Evolutionary conservation across 92 coral and sea anemone genomes (phyloP).

Genomic region (Actinostola sp.): DNA sequence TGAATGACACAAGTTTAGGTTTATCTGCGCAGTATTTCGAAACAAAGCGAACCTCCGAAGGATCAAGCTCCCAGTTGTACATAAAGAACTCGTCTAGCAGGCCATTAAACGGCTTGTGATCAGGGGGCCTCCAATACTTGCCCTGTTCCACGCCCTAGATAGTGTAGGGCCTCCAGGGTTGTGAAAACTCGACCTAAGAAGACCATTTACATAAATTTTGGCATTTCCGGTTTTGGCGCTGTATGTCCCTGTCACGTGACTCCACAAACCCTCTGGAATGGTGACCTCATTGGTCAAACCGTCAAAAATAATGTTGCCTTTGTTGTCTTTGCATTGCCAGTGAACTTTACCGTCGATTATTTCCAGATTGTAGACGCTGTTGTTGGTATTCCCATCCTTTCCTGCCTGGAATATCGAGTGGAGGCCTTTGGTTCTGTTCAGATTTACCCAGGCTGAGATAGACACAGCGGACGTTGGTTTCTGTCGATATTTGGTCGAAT

Average conservation of each 20-base stretch:
- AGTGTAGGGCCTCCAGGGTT: constrained; percentile 68
- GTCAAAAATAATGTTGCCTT: constrained; percentile 66
- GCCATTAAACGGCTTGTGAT: constrained; percentile 71
- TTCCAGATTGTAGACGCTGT: constrained; percentile 73
- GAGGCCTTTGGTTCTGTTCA: constrained; percentile 81
- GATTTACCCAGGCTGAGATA: constrained; percentile 90
- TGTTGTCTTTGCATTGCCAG: constrained; percentile 81
- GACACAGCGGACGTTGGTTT: constrained; percentile 88
- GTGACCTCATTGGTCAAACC: constrained; percentile 80
- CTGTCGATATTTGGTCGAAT: constrained; percentile 73
- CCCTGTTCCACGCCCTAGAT: constrained; percentile 81
- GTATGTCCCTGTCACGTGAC: constrained; percentile 93
- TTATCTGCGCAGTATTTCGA: constrained; percentile 97
- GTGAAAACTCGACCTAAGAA: constrained; percentile 61
- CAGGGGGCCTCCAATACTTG: constrained; percentile 90
- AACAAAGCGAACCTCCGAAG: constrained; percentile 88
- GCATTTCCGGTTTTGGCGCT: constrained; percentile 81
- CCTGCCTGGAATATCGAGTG: constrained; percentile 90
- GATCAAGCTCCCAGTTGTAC: constrained; percentile 97
- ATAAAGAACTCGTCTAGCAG: constrained; percentile 91
- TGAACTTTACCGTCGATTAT: constrained; percentile 84
- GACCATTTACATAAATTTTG: constrained; percentile 86
- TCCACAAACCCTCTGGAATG: constrained; percentile 97
- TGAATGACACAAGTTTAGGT: constrained; percentile 95
- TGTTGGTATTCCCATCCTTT: constrained; percentile 52